Evolutionary conservation across 2,888 invertebrate species (phyloP).

Genomic region (Nephrotoma appendiculata): DNA sequence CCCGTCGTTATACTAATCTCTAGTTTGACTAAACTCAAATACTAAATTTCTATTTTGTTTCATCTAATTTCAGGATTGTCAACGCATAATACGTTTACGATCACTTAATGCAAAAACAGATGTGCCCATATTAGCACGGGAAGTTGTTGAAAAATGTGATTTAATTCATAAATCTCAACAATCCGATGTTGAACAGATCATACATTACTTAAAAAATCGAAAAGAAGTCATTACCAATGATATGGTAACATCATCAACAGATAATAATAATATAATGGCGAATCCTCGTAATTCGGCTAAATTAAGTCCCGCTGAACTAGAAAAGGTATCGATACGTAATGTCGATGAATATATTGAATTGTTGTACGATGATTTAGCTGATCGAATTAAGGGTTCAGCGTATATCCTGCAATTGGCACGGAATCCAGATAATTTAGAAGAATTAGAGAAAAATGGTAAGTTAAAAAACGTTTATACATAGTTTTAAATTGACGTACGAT

Average conservation of each 20-base stretch:
- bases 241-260: conserved; percentile 11
- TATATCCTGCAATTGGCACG: conserved; percentile 82
- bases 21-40: not conserved
- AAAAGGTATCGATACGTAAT: conserved; percentile 57
- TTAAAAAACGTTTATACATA: not conserved
- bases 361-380: conserved; percentile 85
- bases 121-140: conserved; percentile 60
- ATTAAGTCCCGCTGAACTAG: conserved; percentile 44
- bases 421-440: conserved; percentile 86
- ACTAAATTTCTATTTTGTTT: not conserved
- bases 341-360: conserved; percentile 91
- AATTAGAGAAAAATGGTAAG: conserved; percentile 82
- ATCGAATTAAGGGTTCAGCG: conserved; percentile 85
- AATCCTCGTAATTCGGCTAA: conserved; percentile 12
- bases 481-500: not conserved
- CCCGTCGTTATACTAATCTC: no score
- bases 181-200: conserved; percentile 73
- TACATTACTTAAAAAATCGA: conserved; percentile 73
- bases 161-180: conserved; percentile 69
- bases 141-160: conserved; percentile 75
- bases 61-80: conserved; percentile 42
- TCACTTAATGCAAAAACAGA: conserved; percentile 67
- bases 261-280: conserved; percentile 1
- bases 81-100: conserved; percentile 69
- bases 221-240: conserved; percentile 36